Percentiles rank a stretch among this genome's conserved stretches.
Evolutionary conservation across 2,113 vertebrate species (phyloP).

Genomic region (Daphoenositta chrysoptera): DNA sequence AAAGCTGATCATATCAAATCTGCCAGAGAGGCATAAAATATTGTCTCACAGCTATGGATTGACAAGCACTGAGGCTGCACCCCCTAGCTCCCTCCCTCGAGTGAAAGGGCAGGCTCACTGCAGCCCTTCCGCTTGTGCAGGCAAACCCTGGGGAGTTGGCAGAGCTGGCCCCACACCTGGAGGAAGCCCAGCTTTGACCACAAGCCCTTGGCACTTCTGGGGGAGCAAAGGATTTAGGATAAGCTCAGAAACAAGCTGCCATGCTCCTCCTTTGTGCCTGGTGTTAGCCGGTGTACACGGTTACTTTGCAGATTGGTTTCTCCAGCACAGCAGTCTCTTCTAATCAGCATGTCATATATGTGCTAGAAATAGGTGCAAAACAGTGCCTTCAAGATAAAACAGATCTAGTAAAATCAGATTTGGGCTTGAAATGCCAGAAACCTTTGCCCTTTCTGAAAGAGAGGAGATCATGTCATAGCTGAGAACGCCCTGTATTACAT

Average conservation of each 20-base stretch:
- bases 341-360: fast-evolving
- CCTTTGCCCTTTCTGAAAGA: neutral
- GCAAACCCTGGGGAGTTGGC: fast-evolving
- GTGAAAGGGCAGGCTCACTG: neutral
- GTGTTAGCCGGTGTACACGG: fast-evolving
- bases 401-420: neutral
- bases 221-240: neutral
- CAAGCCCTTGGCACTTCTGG: neutral
- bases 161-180: neutral
- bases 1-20: neutral
- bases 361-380: neutral
- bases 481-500: neutral
- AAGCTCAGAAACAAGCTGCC: neutral
- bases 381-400: neutral
- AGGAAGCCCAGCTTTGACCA: neutral
- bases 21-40: neutral
- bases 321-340: neutral
- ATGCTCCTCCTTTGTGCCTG: neutral
- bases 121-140: neutral
- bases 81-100: neutral
- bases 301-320: neutral
- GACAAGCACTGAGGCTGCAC: neutral
- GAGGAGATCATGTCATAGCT: neutral
- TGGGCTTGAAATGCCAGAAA: neutral
- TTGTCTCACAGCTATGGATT: neutral